These are phyloP conservation scores for Bufo bufo DNA, from an alignment of 2,113 vertebrate species.

Conservation along the genomic window DNA sequence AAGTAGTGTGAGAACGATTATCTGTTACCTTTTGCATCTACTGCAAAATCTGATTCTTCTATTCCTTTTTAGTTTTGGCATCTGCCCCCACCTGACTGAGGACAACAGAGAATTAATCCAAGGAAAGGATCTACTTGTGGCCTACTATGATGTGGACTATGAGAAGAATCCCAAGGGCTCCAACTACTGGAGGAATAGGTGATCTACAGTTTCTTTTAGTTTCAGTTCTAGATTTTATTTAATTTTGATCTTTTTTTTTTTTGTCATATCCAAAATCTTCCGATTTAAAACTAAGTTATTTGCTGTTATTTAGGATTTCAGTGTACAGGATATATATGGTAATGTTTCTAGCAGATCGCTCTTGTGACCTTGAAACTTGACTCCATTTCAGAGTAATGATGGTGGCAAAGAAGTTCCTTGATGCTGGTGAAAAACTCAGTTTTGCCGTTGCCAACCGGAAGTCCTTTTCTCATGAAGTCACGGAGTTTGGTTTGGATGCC, in stretches of 20 bases:
- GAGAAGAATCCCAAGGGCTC: constrained; percentile 96
- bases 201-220: background rate
- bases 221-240: background rate
- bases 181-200: constrained; percentile 99
- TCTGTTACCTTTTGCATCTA: background rate
- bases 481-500: constrained; percentile 87
- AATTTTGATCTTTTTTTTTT: too few species aligned
- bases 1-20: too few species aligned
- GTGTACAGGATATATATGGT: background rate
- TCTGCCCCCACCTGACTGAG: constrained; percentile 95
- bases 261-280: too few species aligned
- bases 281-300: too few species aligned
- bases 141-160: constrained; percentile 96
- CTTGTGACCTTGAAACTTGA: background rate
- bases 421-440: constrained; percentile 85
- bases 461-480: constrained; percentile 83
- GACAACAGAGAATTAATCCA: constrained; percentile 94
- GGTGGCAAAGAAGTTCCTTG: constrained; percentile 90
- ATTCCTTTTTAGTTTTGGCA: constrained; percentile 81
- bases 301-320: too few species aligned
- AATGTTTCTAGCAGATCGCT: background rate
- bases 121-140: constrained; percentile 90
- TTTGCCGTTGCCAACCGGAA: constrained; percentile 91
- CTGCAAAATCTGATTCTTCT: background rate
- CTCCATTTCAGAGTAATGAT: constrained; percentile 88